These are phyloP conservation scores for Paramormyrops hopkinsi DNA, from an alignment of 2,797 vertebrate genomes.

Conservation along the genomic window DNA sequence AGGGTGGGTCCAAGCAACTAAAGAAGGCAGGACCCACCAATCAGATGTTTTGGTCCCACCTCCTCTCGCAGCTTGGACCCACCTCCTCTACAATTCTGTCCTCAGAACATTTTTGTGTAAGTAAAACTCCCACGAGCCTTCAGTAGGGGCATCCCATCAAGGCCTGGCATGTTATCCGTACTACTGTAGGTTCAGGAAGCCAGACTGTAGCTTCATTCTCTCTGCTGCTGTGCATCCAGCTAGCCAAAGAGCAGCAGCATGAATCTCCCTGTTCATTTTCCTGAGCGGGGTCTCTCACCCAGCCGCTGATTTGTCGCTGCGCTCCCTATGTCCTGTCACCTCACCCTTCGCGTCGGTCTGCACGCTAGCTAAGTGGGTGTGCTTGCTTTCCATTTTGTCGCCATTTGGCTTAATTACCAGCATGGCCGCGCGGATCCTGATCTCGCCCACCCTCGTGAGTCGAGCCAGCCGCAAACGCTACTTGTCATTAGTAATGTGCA, in stretches of 20 bases:
- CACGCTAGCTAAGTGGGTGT: background rate
- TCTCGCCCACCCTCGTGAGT: background rate
- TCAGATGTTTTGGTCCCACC: background rate
- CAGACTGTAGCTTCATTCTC: background rate
- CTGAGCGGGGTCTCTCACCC: background rate
- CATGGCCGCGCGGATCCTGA: background rate
- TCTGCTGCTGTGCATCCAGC: background rate
- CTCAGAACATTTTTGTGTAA: background rate
- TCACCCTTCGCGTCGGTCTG: background rate
- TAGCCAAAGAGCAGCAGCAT: background rate
- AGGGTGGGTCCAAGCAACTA: background rate
- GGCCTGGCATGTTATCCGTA: background rate
- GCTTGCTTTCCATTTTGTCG: constrained; percentile 1
- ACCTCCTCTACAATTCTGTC: background rate
- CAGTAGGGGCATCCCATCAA: background rate
- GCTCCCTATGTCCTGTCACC: background rate
- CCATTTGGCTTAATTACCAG: background rate
- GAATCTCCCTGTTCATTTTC: background rate
- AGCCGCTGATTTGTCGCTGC: background rate
- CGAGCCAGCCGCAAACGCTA: background rate
- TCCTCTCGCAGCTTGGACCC: background rate
- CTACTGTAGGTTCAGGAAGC: background rate
- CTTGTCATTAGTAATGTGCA: background rate
- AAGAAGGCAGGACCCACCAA: background rate
- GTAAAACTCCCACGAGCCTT: background rate